Percentiles rank a stretch among this genome's conserved stretches.
Conservation (phyloP, 2,888 invertebrate genomes). For the Ophion slaviceki region DNA sequence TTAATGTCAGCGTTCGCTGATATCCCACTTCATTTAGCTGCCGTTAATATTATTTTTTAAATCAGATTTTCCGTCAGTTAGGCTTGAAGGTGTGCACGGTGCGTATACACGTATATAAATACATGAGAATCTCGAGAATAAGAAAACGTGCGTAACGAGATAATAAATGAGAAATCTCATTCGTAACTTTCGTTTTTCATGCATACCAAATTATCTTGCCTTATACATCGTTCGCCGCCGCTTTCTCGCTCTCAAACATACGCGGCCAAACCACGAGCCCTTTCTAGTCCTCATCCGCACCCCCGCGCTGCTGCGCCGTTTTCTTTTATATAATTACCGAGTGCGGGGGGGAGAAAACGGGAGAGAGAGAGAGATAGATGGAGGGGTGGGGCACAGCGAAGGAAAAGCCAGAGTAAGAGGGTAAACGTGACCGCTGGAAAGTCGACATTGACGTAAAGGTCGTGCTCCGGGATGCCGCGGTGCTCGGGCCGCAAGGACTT, state of each 20-base stretch:
- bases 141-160: constrained; percentile 68
- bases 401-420: constrained; percentile 49
- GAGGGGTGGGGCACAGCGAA: background rate
- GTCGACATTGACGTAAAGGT: constrained; percentile 21
- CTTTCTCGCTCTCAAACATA: constrained; percentile 33
- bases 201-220: constrained; percentile 72
- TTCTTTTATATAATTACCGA: constrained; percentile 71
- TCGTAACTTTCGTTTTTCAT: constrained; percentile 74
- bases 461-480: constrained; percentile 15
- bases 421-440: constrained; percentile 37
- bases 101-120: constrained; percentile 23
- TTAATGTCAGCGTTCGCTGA: background rate
- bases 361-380: too few species aligned
- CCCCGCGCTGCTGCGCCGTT: constrained; percentile 57
- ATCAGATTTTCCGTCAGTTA: background rate
- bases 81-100: background rate
- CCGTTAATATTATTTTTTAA: background rate
- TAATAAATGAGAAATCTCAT: constrained; percentile 73
- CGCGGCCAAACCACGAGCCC: constrained; percentile 10
- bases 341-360: constrained; percentile 8
- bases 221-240: constrained; percentile 48
- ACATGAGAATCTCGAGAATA: constrained; percentile 24
- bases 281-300: constrained; percentile 10
- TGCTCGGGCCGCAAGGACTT: constrained; percentile 7
- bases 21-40: background rate